phyloP scores from a whole-genome alignment of 2,888 invertebrate genomes.

The Eristalis pertinax region DNA sequence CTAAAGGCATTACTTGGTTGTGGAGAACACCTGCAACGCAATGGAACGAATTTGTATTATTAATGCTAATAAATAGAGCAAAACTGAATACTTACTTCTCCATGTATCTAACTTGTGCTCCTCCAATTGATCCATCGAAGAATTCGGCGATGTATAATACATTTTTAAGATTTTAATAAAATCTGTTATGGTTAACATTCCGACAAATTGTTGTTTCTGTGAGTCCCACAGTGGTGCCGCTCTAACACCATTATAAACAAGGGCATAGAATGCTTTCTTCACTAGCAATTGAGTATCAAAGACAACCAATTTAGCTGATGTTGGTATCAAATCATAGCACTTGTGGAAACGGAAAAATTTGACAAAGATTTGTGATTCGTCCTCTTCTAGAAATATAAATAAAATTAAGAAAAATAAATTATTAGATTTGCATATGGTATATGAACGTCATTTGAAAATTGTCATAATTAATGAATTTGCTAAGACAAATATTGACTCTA shows the following conservation, averaged over 20 bases:
- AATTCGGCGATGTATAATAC: slow-evolving; percentile 96
- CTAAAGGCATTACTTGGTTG: slow-evolving; percentile 92
- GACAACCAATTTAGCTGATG: slow-evolving; percentile 99
- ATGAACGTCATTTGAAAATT: background rate
- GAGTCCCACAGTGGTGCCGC: slow-evolving; percentile 99
- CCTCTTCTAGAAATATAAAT: slow-evolving; percentile 89
- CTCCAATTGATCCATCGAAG: slow-evolving; percentile 97
- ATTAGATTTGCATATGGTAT: too few relatives aligned
- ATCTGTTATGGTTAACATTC: slow-evolving; percentile 99
- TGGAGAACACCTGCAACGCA: slow-evolving; percentile 88
- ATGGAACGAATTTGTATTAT: background rate
- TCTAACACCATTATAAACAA: slow-evolving; percentile 98
- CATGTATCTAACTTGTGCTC: slow-evolving; percentile 98
- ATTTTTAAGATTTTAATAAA: slow-evolving; percentile 99
- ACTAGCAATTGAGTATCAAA: slow-evolving; percentile 99
- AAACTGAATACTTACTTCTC: slow-evolving; percentile 87
- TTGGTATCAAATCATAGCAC: slow-evolving; percentile 99
- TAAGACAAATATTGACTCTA: slow-evolving; percentile 19
- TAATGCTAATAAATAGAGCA: background rate
- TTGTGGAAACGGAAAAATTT: slow-evolving; percentile 99
- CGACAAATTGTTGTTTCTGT: slow-evolving; percentile 94
- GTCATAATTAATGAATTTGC: background rate
- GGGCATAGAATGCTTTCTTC: slow-evolving; percentile 99
- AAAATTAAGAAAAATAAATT: background rate
- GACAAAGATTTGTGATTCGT: slow-evolving; percentile 98